phyloP scores from a whole-genome alignment of 1,140 invertebrate genomes.

The Trichomalopsis sarcophagae region DNA sequence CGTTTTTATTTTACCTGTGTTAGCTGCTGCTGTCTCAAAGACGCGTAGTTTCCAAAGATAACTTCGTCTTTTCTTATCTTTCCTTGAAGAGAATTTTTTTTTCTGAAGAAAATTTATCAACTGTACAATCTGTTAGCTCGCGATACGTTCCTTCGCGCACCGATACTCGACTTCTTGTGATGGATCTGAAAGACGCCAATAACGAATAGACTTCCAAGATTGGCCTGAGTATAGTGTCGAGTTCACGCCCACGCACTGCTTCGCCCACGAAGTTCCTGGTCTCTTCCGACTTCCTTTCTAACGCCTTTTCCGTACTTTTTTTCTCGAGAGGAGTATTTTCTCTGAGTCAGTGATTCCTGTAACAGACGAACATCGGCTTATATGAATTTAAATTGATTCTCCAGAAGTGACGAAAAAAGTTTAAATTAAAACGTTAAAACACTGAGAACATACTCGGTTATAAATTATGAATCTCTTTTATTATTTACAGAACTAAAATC shows the following conservation, averaged over 20 bases:
- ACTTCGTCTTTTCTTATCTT: too few relatives aligned
- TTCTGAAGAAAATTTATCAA: too few relatives aligned
- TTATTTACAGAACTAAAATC: too few relatives aligned
- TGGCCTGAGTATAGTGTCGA: neutral
- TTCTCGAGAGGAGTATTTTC: neutral
- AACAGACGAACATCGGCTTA: neutral
- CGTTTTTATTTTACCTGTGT: neutral
- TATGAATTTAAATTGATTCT: neutral
- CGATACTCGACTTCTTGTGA: neutral
- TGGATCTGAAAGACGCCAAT: neutral
- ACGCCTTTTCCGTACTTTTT: slow-evolving; percentile 4
- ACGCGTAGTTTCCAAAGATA: neutral
- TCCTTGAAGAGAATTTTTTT: too few relatives aligned
- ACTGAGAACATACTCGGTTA: too few relatives aligned
- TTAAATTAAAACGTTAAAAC: too few relatives aligned
- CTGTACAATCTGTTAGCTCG: neutral
- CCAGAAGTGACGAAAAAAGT: neutral
- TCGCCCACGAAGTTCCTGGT: slow-evolving; percentile 1
- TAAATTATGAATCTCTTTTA: too few relatives aligned
- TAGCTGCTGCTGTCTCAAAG: neutral
- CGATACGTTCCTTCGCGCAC: neutral
- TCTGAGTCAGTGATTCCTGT: slow-evolving; percentile 6
- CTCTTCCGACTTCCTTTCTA: neutral
- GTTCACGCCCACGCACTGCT: neutral
- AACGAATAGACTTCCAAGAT: neutral